Conservation (phyloP, 2,113 vertebrate species). For the Phrynosoma platyrhinos region DNA sequence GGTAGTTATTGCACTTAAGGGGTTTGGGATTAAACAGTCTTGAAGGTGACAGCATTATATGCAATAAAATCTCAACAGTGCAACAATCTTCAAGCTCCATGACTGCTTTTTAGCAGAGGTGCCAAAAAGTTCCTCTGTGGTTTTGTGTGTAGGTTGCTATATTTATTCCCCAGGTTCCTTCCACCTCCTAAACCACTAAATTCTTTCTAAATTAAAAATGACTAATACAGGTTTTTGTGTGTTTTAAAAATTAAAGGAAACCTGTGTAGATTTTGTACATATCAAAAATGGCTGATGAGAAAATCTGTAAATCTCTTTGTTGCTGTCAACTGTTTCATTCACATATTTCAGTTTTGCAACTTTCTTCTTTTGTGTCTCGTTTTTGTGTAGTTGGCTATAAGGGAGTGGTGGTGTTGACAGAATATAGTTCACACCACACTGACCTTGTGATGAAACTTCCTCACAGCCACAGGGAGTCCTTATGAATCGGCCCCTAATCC, state of each 20-base stretch:
- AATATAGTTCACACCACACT: conserved; percentile 81
- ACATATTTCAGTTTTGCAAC: conserved; percentile 53
- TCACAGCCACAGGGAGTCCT: conserved; percentile 82
- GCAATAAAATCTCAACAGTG: conserved; percentile 58
- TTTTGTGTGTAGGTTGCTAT: conserved; percentile 72
- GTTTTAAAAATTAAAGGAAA: conserved; percentile 46
- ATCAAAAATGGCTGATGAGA: conserved; percentile 29
- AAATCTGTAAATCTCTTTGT: conserved; percentile 65
- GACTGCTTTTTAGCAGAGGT: conserved; percentile 59
- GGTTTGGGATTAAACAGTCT: conserved; percentile 49
- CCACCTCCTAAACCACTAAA: conserved; percentile 66
- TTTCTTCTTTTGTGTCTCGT: conserved; percentile 47
- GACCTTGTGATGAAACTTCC: conserved; percentile 86
- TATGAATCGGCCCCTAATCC: conserved; percentile 84
- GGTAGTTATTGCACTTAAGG: conserved; percentile 36
- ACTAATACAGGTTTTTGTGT: conserved; percentile 29
- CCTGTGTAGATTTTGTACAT: conserved; percentile 13
- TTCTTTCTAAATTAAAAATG: conserved; percentile 70
- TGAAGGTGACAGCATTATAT: conserved; percentile 54
- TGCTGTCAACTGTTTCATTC: conserved; percentile 61
- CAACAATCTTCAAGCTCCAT: conserved; percentile 56
- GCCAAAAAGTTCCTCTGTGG: conserved; percentile 63
- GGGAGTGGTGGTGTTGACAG: conserved; percentile 78
- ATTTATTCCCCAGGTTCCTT: conserved; percentile 70
- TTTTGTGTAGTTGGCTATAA: conserved; percentile 60